Conservation (phyloP, 2,797 vertebrate genomes). For the Diplodus puntazzo region DNA sequence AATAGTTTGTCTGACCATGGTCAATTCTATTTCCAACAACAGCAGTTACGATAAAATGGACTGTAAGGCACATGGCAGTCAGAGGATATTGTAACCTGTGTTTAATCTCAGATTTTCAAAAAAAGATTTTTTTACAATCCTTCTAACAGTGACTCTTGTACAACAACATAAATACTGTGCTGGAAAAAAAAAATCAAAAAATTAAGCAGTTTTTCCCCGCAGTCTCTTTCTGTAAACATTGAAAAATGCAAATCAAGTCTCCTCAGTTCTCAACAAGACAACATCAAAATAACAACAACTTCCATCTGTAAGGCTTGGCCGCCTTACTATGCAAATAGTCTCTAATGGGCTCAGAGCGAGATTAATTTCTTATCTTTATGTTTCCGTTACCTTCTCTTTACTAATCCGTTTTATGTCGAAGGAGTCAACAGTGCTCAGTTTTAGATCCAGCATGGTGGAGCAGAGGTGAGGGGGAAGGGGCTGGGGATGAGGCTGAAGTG, state of each 20-base stretch:
- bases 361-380: constrained; percentile 84
- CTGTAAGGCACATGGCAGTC: constrained; percentile 94
- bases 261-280: constrained; percentile 86
- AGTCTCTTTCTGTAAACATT: constrained; percentile 87
- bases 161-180: constrained; percentile 98
- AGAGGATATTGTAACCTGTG: constrained; percentile 91
- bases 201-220: constrained; percentile 82
- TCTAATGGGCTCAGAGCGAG: constrained; percentile 92
- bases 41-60: constrained; percentile 82
- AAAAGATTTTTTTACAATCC: constrained; percentile 85
- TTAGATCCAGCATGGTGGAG: constrained; percentile 57
- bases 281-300: constrained; percentile 82
- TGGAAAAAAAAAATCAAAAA: constrained; percentile 78
- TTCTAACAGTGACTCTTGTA: constrained; percentile 96
- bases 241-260: constrained; percentile 85
- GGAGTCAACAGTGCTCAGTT: constrained; percentile 68
- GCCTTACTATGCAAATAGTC: constrained; percentile 91
- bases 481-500: neutral
- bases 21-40: neutral
- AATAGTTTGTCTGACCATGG: neutral
- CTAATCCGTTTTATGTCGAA: constrained; percentile 62
- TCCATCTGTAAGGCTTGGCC: constrained; percentile 87
- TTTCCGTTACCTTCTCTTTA: constrained; percentile 71
- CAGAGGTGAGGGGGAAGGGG: neutral
- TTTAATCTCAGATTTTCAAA: constrained; percentile 85